Evolutionary conservation across 2,113 vertebrate species (phyloP), one percentile per base, ranked within the genome.

Genomic region (Macaca nemestrina): DNA sequence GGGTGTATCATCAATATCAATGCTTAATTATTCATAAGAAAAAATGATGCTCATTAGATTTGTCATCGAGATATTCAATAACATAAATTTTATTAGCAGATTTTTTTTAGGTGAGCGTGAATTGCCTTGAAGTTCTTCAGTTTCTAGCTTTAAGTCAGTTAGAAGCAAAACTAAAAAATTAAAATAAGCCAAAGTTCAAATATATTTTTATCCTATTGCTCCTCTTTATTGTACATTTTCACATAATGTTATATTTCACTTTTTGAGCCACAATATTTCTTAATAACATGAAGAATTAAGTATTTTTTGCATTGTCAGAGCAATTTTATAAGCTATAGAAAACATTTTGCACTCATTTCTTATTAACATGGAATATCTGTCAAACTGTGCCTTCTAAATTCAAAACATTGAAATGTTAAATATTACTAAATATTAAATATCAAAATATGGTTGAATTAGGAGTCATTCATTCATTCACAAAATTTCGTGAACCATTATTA

Each of bases 391-490:
- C 6, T 64, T 64, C 25, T 84, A 67, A 88, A 92, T 89, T 92
- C 8, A 89, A 92, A 82, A 88, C 1, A 23, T 23, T 72, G 5
- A 80, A 45, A 88, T 59, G 13, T 43, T 73, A 48, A 86, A 57
- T 55, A 76, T 45, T 87, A n/a, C 38, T 91, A 78, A 93, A 83
- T 95, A 83, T 86, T 81, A 72, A 40, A 89, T 93, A 35, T 81
- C 52, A 30, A 97, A 75, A 78, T 80, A 43, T 64, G 43, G 22
- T 50, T 73, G 52, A 55, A n/a, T 84, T 76, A n/a, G 61, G 40
- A 48, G 45, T 86, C 17, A 79, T 79, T 50, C 45, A 35, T 30
- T 50, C 93, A 89, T 55, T 93, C 52, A 87, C 32, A 87, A 72
- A 82, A 57, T 83, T 90, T 83, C 18, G 35, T 13, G 12, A 87